Evolutionary conservation across 2,888 invertebrate species (phyloP).

Genomic region (Drosophila aldrichi): DNA sequence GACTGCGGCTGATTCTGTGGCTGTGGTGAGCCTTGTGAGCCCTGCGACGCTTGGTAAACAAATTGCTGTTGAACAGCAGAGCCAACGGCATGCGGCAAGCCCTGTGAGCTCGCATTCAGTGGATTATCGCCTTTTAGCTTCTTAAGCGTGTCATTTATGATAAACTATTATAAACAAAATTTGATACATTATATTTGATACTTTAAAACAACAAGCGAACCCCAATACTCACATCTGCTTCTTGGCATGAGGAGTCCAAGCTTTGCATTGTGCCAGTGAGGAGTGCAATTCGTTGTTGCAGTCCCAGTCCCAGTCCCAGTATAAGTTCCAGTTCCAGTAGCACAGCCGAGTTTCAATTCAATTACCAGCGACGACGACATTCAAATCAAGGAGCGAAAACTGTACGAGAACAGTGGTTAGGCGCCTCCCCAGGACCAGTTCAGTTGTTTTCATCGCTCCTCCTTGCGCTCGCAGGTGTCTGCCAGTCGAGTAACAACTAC

Average conservation of each 20-base stretch:
- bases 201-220: not conserved
- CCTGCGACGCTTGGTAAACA: conserved; percentile 54
- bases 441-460: conserved; percentile 69
- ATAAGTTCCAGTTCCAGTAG: conserved; percentile 47
- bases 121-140: conserved; percentile 84
- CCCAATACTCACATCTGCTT: conserved; percentile 87
- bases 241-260: conserved; percentile 89
- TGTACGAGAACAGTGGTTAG: conserved; percentile 47
- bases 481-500: conserved; percentile 67
- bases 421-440: conserved; percentile 65
- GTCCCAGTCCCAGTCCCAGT: conserved; percentile 50
- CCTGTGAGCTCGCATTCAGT: conserved; percentile 63
- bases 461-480: conserved; percentile 72
- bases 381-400: conserved; percentile 68
- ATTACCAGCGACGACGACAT: conserved; percentile 80
- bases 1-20: conserved; percentile 60
- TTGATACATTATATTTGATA: not conserved
- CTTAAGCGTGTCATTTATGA: conserved; percentile 85
- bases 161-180: conserved; percentile 73
- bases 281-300: conserved; percentile 61
- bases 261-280: conserved; percentile 88
- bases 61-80: conserved; percentile 62
- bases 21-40: conserved; percentile 55
- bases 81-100: conserved; percentile 63
- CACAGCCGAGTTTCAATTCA: conserved; percentile 62